phyloP scores from a whole-genome alignment of 2,113 vertebrate genomes.

The Crypturellus undulatus region DNA sequence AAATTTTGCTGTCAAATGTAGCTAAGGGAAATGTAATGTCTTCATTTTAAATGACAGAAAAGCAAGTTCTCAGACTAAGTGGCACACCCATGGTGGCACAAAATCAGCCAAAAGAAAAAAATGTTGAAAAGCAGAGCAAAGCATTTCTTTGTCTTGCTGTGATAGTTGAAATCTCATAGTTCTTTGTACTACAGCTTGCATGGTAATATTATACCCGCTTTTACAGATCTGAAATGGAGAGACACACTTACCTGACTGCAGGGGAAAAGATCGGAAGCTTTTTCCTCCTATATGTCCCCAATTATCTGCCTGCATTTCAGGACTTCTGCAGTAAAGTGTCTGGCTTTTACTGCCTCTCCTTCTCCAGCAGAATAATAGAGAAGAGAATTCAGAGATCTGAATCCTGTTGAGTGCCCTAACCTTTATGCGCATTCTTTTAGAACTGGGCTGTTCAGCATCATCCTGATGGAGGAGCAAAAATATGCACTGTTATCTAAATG shows the following conservation, averaged over 20 bases:
- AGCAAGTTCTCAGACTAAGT: not conserved
- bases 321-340: not conserved
- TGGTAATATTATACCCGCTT: not conserved
- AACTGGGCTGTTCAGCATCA: slow-evolving; percentile 1
- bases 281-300: not conserved
- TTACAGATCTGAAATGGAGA: not conserved
- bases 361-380: slow-evolving; percentile 36
- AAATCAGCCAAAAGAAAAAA: slow-evolving; percentile 16
- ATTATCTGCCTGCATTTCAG: slow-evolving; percentile 32
- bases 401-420: slow-evolving; percentile 22
- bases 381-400: slow-evolving; percentile 17
- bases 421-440: slow-evolving; percentile 17
- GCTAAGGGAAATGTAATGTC: not conserved
- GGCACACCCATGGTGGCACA: not conserved
- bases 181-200: not conserved
- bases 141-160: not conserved
- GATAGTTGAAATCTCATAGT: not conserved
- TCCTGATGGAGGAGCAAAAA: slow-evolving; percentile 49
- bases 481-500: slow-evolving; percentile 50
- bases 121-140: not conserved
- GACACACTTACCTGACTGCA: slow-evolving; percentile 30
- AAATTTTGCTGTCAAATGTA: not conserved
- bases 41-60: not conserved
- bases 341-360: not conserved
- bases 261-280: not conserved